A percentile compares a stretch with the other conserved stretches of the same genome.
Evolutionary conservation across 2,888 invertebrate genomes (phyloP).

Genomic region (Anodontia alba): DNA sequence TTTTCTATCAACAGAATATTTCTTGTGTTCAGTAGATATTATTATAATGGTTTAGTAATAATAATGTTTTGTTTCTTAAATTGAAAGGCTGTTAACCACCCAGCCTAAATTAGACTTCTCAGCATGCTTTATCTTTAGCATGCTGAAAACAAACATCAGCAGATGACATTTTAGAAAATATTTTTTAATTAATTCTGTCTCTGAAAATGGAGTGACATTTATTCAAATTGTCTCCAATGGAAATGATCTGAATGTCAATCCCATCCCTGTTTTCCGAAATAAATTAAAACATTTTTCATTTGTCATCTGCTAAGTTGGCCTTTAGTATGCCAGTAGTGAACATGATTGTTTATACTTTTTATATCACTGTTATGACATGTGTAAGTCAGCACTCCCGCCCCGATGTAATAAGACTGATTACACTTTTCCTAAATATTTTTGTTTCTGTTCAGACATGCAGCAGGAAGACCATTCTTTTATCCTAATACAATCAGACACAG

Average conservation of each 20-base stretch:
- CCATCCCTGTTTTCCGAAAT: no score
- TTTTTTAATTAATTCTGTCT: no score
- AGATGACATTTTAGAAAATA: no score
- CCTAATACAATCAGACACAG: no score
- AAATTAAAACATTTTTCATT: no score
- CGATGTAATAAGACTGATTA: background rate
- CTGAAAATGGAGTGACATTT: no score
- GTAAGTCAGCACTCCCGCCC: constrained; percentile 4
- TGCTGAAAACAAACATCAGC: no score
- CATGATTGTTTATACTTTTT: constrained; percentile 4
- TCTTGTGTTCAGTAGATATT: background rate
- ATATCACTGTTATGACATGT: constrained; percentile 15
- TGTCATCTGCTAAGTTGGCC: no score
- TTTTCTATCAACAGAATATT: background rate
- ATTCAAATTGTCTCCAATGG: no score
- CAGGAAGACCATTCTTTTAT: no score
- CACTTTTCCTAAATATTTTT: background rate
- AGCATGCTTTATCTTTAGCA: background rate
- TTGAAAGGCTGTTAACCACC: background rate
- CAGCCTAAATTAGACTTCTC: background rate
- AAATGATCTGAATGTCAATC: no score
- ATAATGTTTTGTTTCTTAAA: background rate
- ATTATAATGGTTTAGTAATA: background rate
- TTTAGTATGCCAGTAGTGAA: background rate
- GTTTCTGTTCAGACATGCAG: background rate